Evolutionary conservation across 1,140 invertebrate species (phyloP), one percentile per base, ranked within the genome.

Genomic region (Propsilocerus akamusi): DNA sequence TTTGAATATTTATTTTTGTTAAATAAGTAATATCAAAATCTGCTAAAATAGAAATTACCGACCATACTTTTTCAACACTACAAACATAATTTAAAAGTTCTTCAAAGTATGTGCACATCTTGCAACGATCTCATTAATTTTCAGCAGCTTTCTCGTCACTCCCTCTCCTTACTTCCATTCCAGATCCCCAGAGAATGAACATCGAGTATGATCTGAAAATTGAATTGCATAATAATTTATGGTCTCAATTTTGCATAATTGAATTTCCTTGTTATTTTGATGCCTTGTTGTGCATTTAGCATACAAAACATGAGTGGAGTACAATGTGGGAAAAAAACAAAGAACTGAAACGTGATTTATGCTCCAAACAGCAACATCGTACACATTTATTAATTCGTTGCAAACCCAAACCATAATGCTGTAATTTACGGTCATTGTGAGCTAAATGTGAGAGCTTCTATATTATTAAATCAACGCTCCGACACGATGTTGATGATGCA

Each of bases 241-340:
- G 34, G 17, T 20, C 22, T 41, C 34, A 41, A 20, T 41, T 41
- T 41, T 41, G 34, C 34, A 41, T 41, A 41, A 41, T 41, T 41
- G 34, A 41, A 41, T 41, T 41, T 41, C 34, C 34, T 41, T 41
- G 34, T 41, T 41, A 41, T 41, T 41, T 41, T 41, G 34, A 41
- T 41, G 34, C 34, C 17, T 7, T 41, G 28, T 7, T 30, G 34
- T 12, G 28, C 14, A 3, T 30, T 8, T 30, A 30, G 11, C 2
- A 30, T 3, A n/a, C 28, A 7, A 30, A 30, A 30, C 14, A 30
- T 12, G 14, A 30, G 28, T n/a, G n/a, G n/a, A n/a, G n/a, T n/a
- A n/a, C n/a, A 30, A 30, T 41, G 14, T 41, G 22, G 22, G 22
- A 14, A n/a, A 37, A 41, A 17, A 41, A 14, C 17, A 41, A 41